These are phyloP conservation scores for Colius striatus DNA, from an alignment of 2,113 vertebrate species.

Conservation along the genomic window DNA sequence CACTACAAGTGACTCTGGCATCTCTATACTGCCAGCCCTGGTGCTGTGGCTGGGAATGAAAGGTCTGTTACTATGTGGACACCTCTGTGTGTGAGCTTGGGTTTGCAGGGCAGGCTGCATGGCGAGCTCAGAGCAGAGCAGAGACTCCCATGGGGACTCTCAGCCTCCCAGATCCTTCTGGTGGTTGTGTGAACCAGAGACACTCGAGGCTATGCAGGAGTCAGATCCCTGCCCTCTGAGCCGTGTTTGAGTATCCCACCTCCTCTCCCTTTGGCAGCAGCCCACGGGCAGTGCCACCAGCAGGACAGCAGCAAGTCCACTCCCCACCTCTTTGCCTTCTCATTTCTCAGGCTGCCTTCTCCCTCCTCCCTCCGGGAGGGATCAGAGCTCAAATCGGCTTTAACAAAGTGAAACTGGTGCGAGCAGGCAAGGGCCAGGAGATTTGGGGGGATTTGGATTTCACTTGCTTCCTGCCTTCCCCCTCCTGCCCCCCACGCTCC, in stretches of 20 bases:
- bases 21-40: neutral
- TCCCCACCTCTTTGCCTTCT: neutral
- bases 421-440: constrained; percentile 70
- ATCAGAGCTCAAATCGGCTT: constrained; percentile 73
- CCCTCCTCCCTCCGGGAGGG: constrained; percentile 29
- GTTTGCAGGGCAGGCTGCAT: neutral
- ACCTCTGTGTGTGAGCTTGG: neutral
- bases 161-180: neutral
- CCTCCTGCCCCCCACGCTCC: neutral
- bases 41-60: neutral
- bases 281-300: neutral
- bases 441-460: constrained; percentile 73
- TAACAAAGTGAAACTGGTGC: constrained; percentile 73
- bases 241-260: neutral
- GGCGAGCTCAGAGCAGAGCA: neutral
- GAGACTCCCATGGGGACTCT: neutral
- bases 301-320: neutral
- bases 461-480: constrained; percentile 62
- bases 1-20: neutral
- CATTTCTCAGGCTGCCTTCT: constrained; percentile 7
- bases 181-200: neutral
- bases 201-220: neutral
- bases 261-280: neutral
- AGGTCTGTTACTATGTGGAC: neutral
- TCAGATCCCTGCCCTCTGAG: neutral